These are phyloP conservation scores for Tiphia femorata DNA, from an alignment of 2,888 invertebrate genomes.

Conservation along the genomic window DNA sequence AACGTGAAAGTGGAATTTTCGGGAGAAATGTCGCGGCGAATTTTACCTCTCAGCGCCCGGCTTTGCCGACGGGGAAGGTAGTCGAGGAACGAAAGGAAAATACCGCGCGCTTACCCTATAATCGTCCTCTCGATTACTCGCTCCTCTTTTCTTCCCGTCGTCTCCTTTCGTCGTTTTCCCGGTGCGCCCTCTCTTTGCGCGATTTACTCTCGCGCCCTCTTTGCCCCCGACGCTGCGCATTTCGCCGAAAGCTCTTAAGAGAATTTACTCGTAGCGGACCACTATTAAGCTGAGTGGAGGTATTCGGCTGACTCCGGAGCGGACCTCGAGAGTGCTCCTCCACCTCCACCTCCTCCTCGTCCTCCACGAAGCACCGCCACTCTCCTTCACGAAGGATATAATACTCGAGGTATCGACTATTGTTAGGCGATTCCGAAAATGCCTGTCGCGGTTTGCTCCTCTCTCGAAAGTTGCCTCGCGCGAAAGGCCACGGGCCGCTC, in stretches of 20 bases:
- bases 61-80: no score
- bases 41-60: background rate
- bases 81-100: slow-evolving; percentile 3
- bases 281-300: slow-evolving; percentile 19
- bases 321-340: no score
- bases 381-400: no score
- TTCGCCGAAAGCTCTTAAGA: slow-evolving; percentile 19
- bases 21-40: background rate
- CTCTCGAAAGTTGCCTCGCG: no score
- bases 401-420: no score
- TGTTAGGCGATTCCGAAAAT: no score
- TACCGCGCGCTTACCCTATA: background rate
- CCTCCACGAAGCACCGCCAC: no score
- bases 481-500: no score
- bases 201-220: no score
- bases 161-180: slow-evolving; percentile 4
- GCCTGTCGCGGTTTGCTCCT: no score
- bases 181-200: slow-evolving; percentile 6
- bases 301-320: slow-evolving; percentile 14
- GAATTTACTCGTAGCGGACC: slow-evolving; percentile 19
- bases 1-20: background rate
- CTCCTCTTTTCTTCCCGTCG: background rate
- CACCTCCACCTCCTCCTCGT: background rate
- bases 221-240: slow-evolving; percentile 12
- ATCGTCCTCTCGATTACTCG: slow-evolving; percentile 4